Percentiles rank a stretch among this genome's conserved stretches.
phyloP scores from a whole-genome alignment of 2,797 vertebrate genomes.

The Myotis planiceps region DNA sequence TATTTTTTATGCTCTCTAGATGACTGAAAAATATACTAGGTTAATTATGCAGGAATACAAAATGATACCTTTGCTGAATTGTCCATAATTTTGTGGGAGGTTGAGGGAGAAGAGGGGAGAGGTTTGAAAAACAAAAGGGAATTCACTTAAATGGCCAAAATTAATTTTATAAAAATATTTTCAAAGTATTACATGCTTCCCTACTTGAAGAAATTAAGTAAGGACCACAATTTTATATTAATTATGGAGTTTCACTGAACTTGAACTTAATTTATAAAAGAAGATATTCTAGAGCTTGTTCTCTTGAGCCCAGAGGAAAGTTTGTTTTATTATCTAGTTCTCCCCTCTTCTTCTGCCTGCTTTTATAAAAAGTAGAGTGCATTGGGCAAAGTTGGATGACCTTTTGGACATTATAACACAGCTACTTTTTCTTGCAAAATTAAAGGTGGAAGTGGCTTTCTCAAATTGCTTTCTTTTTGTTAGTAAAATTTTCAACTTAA shows the following conservation, averaged over 20 bases:
- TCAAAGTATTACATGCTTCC: neutral
- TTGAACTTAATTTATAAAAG: neutral
- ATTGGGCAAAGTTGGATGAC: neutral
- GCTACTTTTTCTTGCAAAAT: neutral
- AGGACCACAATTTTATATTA: neutral
- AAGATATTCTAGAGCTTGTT: neutral
- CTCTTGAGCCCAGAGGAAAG: conserved; percentile 7
- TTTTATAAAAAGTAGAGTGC: neutral
- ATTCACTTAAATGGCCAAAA: neutral
- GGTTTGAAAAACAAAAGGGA: conserved; percentile 31
- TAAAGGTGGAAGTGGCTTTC: neutral
- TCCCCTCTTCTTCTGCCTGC: neutral
- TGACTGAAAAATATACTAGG: conserved; percentile 40
- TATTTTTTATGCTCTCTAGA: neutral
- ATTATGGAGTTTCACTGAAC: conserved; percentile 17
- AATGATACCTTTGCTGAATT: conserved; percentile 39
- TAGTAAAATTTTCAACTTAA: conserved; percentile 46
- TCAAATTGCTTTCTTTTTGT: conserved; percentile 16
- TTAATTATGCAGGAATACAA: conserved; percentile 21
- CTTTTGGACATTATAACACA: conserved; percentile 1
- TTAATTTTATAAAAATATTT: conserved; percentile 47
- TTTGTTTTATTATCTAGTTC: neutral
- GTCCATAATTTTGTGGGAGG: conserved; percentile 19
- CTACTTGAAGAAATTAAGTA: conserved; percentile 9
- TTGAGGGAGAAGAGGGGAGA: neutral